A percentile compares a stretch with the other conserved stretches of the same genome.
phyloP scores from a whole-genome alignment of 2,888 invertebrate species.

The Andrena trimmerana region DNA sequence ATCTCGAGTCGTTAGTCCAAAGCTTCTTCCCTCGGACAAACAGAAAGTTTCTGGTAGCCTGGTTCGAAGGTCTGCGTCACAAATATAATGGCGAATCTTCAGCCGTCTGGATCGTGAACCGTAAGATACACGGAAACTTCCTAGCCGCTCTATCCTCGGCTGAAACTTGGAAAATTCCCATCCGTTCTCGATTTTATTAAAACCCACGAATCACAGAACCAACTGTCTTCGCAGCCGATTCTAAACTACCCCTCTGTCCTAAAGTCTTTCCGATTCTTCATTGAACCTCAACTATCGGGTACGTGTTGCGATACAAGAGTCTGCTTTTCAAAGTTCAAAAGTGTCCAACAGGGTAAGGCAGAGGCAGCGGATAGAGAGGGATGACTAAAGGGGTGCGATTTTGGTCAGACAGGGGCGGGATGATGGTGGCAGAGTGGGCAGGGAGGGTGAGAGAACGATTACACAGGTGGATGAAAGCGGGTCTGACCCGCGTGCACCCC shows the following conservation, averaged over 20 bases:
- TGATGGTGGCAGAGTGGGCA: background rate
- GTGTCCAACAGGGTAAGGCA: background rate
- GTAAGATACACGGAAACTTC: constrained; percentile 13
- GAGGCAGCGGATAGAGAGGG: background rate
- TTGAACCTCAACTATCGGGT: background rate
- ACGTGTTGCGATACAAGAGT: no score
- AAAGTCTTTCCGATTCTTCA: no score
- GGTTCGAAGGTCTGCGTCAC: background rate
- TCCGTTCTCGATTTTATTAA: background rate
- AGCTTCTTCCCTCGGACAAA: constrained; percentile 39
- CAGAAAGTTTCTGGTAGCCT: constrained; percentile 35
- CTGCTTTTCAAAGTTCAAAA: background rate
- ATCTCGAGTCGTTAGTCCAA: constrained; percentile 14
- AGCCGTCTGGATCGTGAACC: background rate
- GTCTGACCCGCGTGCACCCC: constrained; percentile 59
- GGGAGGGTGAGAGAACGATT: constrained; percentile 65
- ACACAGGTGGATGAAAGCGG: constrained; percentile 76
- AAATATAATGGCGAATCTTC: constrained; percentile 40
- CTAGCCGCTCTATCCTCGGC: background rate
- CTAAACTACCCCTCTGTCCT: background rate
- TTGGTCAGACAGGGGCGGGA: constrained; percentile 16
- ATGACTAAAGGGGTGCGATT: constrained; percentile 25
- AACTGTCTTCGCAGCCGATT: no score
- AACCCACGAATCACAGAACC: background rate
- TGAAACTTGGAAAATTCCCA: background rate